Evolutionary conservation across 2,888 invertebrate species (phyloP).

Genomic region (Eucera pruinosa): DNA sequence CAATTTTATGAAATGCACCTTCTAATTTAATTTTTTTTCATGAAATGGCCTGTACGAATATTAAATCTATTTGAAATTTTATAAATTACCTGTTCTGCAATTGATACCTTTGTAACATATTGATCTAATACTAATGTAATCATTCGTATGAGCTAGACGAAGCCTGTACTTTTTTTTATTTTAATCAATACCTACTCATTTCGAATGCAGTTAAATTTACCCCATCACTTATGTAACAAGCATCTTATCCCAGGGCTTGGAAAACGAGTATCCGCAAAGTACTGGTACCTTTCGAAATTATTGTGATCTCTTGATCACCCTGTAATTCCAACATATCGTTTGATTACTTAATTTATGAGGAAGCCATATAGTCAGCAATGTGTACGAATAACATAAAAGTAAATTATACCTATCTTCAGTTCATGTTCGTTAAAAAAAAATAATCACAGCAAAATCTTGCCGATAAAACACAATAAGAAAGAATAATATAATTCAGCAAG

Average conservation of each 20-base stretch:
- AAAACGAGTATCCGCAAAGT: not conserved
- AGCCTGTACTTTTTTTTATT: not conserved
- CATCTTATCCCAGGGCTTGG: not conserved
- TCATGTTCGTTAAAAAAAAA: not conserved
- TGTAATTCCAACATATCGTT: not conserved
- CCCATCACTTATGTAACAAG: not conserved
- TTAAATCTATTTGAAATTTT: not conserved
- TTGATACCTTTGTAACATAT: not conserved
- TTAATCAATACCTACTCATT: not conserved
- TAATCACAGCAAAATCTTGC: not conserved
- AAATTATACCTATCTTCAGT: conserved; percentile 5
- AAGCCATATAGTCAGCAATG: not conserved
- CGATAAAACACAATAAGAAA: not conserved
- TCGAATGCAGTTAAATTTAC: conserved; percentile 6
- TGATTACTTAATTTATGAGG: conserved; percentile 4
- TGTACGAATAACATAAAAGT: not conserved
- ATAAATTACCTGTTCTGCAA: too few relatives aligned
- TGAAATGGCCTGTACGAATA: not conserved
- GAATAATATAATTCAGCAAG: not conserved
- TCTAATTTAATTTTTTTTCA: too few relatives aligned
- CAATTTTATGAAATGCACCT: not conserved
- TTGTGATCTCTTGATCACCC: conserved; percentile 7
- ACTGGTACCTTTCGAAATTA: conserved; percentile 16
- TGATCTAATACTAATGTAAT: not conserved
- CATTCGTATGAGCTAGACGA: not conserved